phyloP scores from a whole-genome alignment of 2,888 invertebrate species.

The Lycaena phlaeas region DNA sequence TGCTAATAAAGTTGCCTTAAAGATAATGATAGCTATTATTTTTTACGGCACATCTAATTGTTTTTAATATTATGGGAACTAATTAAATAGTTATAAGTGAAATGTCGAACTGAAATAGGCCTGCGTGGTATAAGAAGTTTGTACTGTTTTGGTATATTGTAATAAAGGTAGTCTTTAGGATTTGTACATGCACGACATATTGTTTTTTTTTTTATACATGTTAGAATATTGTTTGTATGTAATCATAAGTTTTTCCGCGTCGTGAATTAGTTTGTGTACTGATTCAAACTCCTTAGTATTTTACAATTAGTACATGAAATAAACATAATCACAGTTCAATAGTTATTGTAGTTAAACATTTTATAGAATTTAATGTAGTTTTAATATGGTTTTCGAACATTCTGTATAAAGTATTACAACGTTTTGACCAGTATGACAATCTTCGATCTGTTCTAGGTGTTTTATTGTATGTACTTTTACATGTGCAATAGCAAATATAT shows the following conservation, averaged over 20 bases:
- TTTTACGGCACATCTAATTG: too few relatives aligned
- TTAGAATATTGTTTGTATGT: neutral
- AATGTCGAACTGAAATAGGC: neutral
- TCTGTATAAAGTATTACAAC: neutral
- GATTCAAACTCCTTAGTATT: too few relatives aligned
- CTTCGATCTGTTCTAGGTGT: too few relatives aligned
- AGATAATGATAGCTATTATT: too few relatives aligned
- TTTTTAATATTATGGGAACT: neutral
- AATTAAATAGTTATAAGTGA: neutral
- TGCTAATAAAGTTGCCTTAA: too few relatives aligned
- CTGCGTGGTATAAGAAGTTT: neutral
- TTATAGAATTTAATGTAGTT: too few relatives aligned
- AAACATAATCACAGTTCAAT: too few relatives aligned
- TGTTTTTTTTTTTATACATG: neutral
- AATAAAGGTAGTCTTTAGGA: neutral
- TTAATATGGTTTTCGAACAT: too few relatives aligned
- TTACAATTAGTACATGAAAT: too few relatives aligned
- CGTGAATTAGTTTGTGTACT: too few relatives aligned
- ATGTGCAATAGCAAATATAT: conserved; percentile 1
- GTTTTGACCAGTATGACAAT: too few relatives aligned
- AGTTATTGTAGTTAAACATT: too few relatives aligned
- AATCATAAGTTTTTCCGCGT: neutral
- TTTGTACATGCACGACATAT: neutral
- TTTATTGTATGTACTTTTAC: neutral
- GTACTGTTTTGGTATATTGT: neutral